phyloP scores from a whole-genome alignment of 2,113 vertebrate species.

The Phylloscopus whistleri region DNA sequence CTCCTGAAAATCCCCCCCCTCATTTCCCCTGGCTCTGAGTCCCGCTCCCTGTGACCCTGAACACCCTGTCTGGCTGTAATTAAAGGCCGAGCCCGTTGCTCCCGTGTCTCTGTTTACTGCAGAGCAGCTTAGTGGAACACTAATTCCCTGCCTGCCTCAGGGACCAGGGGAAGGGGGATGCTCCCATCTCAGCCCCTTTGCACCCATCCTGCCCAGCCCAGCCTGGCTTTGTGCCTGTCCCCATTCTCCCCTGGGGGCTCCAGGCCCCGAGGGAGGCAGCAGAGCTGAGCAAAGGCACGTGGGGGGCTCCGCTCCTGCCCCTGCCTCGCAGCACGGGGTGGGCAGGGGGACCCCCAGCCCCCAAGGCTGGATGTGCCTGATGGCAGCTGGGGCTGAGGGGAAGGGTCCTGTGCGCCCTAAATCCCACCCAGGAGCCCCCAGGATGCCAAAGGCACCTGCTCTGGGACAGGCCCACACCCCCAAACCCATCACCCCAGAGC shows the following conservation, averaged over 20 bases:
- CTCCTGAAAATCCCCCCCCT: background rate
- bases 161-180: background rate
- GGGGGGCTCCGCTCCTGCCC: rapidly evolving
- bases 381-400: background rate
- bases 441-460: rapidly evolving
- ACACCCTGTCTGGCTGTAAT: background rate
- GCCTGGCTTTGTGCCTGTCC: background rate
- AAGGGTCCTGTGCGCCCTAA: background rate
- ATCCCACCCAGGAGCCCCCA: background rate
- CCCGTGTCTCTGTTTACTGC: background rate
- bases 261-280: background rate
- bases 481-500: background rate
- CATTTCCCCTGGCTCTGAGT: background rate
- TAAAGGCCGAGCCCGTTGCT: background rate
- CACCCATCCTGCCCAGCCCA: background rate
- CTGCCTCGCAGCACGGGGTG: background rate
- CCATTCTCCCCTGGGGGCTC: background rate
- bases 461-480: background rate
- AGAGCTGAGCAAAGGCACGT: rapidly evolving
- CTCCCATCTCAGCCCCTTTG: background rate
- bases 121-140: background rate
- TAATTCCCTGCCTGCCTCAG: background rate
- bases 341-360: background rate
- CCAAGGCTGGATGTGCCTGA: background rate
- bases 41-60: background rate